A percentile compares a stretch with the other conserved stretches of the same genome.
Evolutionary conservation across 2,113 vertebrate species (phyloP).

Genomic region (Meriones unguiculatus): DNA sequence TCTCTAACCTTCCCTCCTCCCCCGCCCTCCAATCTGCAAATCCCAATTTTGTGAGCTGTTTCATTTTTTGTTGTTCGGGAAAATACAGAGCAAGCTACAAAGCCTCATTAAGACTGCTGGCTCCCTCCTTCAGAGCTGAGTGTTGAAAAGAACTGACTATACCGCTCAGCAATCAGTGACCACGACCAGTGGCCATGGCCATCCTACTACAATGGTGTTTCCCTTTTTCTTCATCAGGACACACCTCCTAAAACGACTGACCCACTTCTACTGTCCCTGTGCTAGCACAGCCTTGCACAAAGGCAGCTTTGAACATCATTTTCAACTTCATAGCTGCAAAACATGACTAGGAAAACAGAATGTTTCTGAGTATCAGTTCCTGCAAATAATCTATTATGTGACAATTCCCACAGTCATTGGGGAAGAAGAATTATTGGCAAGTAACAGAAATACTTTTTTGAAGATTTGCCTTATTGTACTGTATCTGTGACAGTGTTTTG

Average conservation of each 20-base stretch:
- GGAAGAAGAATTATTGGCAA: neutral
- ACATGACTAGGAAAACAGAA: constrained; percentile 6
- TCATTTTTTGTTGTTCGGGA: neutral
- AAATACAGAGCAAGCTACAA: neutral
- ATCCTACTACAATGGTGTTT: neutral
- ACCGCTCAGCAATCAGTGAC: neutral
- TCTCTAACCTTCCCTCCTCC: too few species aligned
- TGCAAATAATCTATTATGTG: constrained; percentile 11
- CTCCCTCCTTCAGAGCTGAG: neutral
- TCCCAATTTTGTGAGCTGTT: neutral
- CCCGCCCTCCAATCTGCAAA: neutral
- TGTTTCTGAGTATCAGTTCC: neutral
- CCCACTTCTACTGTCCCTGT: neutral
- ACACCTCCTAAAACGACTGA: neutral
- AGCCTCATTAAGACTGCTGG: neutral
- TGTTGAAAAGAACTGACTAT: neutral
- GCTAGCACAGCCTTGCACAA: neutral
- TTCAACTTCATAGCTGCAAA: constrained; percentile 19
- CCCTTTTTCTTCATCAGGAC: neutral
- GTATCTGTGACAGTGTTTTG: neutral
- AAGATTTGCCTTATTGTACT: neutral
- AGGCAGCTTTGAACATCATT: neutral
- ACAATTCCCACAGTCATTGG: neutral
- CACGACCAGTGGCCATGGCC: neutral
- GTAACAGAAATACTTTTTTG: constrained; percentile 26